Conservation (phyloP, 2,113 vertebrate species). For the Toxotes chatareus region DNA sequence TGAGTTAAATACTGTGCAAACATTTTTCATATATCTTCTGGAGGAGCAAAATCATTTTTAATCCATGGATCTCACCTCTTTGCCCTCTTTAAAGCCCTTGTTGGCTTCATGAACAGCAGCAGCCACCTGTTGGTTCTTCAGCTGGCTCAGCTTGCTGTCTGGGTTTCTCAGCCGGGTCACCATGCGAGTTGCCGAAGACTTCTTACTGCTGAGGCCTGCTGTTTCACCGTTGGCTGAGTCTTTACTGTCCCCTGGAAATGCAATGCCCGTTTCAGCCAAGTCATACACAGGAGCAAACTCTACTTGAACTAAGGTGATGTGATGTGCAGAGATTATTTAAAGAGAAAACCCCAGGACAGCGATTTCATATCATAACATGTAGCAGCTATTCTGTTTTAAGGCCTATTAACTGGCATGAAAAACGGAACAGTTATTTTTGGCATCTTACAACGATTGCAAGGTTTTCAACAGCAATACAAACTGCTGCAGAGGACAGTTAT, state of each 20-base stretch:
- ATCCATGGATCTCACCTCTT: slow-evolving; percentile 85
- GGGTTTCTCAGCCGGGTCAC: slow-evolving; percentile 95
- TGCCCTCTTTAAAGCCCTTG: slow-evolving; percentile 92
- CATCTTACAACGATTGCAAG: not conserved
- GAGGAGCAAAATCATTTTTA: not conserved
- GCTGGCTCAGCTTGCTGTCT: slow-evolving; percentile 94
- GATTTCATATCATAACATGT: not conserved
- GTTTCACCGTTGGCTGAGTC: slow-evolving; percentile 81
- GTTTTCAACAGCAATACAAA: not conserved
- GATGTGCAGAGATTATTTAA: not conserved
- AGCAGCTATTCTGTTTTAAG: not conserved
- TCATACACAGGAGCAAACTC: not conserved
- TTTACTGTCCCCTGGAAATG: slow-evolving; percentile 79
- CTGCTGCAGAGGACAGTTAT: not conserved
- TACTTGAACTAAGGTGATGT: not conserved
- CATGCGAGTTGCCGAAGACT: slow-evolving; percentile 88
- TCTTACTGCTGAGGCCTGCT: slow-evolving; percentile 81
- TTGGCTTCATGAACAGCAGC: slow-evolving; percentile 93
- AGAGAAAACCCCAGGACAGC: not conserved
- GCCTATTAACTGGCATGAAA: not conserved
- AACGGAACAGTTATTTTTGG: not conserved
- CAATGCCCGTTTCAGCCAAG: not conserved
- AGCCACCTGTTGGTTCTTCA: slow-evolving; percentile 94
- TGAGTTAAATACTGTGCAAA: not conserved
- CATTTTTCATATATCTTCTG: not conserved